Base-by-base conservation (phyloP, 2,888 invertebrate genomes). In the Pimpla rufipes region DNA sequence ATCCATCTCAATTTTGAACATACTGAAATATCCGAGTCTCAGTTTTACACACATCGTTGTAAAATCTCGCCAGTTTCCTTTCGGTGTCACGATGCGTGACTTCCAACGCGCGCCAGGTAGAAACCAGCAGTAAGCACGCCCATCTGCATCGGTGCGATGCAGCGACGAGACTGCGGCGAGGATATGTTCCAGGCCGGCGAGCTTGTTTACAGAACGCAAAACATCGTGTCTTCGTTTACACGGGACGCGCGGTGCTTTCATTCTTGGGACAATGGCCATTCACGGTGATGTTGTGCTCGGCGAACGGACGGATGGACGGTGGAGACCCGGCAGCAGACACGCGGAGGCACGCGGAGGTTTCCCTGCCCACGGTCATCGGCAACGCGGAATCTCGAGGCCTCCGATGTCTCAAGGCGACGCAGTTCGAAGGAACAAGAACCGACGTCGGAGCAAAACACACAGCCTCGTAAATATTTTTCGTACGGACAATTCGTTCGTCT, bases 191-290 rank as follows among this genome's bases (percentile, higher is more conserved):
- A 59, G 18, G 59, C 59, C 47, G 74, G 74, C 74, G 67, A 74
- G 67, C 79, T 74, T 79, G 79, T 74, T 79, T 79, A 79, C 74
- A 79, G 71, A 79, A 79, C 52, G 74, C 79, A 50, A 74, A 79
- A 79, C 79, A 79, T 74, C 79, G 59, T 79, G 59, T 74, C 74
- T 74, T 42, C 74, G 79, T 79, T 79, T 79, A 74, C 67, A 68
- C 74, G 79, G 79, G 74, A 64, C 35, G 74, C 21, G 45, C 0
- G 52, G 40, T 40, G 42, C 74, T 42, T 67, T 79, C 52, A 75
- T 80, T 68, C 74, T 68, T 68, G 40, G 75, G 75, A 80, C 74
- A 75, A 80, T 80, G 75, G 75, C 52, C 62, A 75, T 80, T 80
- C 50, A 80, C 75, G 79, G 68, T 79, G 57, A 13, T 57, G 59